phyloP scores from a whole-genome alignment of 2,888 invertebrate species.

The Eupithecia subfuscata region DNA sequence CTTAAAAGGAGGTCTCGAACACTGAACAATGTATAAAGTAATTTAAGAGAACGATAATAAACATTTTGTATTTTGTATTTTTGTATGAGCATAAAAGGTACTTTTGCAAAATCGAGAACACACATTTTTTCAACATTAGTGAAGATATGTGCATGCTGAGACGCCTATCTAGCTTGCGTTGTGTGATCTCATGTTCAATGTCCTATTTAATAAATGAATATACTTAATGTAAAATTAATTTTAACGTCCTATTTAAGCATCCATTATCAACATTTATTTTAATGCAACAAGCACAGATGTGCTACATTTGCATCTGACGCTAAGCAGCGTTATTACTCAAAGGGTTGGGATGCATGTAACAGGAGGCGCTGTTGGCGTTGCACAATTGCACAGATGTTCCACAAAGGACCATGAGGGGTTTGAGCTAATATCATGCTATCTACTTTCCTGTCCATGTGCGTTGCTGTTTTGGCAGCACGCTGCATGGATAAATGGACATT shows the following conservation, averaged over 20 bases:
- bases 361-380: slow-evolving; percentile 56
- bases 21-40: too few species aligned
- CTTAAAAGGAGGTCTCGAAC: too few species aligned
- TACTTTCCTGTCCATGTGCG: slow-evolving; percentile 53
- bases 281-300: slow-evolving; percentile 28
- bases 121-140: not conserved
- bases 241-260: slow-evolving; percentile 12
- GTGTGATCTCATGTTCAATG: too few species aligned
- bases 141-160: not conserved
- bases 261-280: slow-evolving; percentile 21
- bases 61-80: too few species aligned
- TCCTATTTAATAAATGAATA: too few species aligned
- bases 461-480: slow-evolving; percentile 48
- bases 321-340: slow-evolving; percentile 56
- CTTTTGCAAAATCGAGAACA: not conserved
- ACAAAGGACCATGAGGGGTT: slow-evolving; percentile 57
- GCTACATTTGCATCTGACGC: slow-evolving; percentile 51
- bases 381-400: slow-evolving; percentile 65
- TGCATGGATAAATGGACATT: slow-evolving; percentile 48
- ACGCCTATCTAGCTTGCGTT: too few species aligned
- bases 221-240: slow-evolving; percentile 7
- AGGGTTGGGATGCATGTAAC: slow-evolving; percentile 66
- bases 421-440: slow-evolving; percentile 48
- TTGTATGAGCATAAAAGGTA: not conserved
- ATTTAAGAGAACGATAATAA: too few species aligned